These are phyloP conservation scores for Zelleria hepariella DNA, from an alignment of 2,888 invertebrate species.

Conservation along the genomic window DNA sequence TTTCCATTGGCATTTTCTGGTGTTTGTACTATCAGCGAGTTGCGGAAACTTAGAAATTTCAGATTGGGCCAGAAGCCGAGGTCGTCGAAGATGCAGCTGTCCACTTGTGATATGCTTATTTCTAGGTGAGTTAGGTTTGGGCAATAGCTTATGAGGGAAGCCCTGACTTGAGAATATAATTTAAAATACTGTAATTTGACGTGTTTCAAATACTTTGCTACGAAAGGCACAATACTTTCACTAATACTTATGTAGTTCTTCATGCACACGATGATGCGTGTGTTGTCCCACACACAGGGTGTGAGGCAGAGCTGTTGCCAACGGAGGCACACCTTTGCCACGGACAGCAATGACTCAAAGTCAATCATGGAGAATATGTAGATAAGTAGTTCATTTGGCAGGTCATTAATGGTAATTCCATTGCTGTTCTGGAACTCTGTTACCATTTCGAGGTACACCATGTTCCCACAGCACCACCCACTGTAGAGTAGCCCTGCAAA, in stretches of 20 bases:
- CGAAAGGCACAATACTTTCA: constrained; percentile 67
- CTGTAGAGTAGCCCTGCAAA: constrained; percentile 38
- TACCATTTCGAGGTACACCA: constrained; percentile 66
- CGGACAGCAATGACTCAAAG: constrained; percentile 61
- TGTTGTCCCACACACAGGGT: constrained; percentile 67
- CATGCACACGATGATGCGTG: constrained; percentile 66
- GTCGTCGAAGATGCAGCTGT: constrained; percentile 68
- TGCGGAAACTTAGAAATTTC: constrained; percentile 65
- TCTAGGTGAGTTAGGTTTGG: constrained; percentile 68
- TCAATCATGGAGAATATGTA: constrained; percentile 69
- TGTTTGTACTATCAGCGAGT: constrained; percentile 63
- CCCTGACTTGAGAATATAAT: constrained; percentile 64
- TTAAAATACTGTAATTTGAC: constrained; percentile 70
- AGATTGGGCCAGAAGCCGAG: constrained; percentile 62
- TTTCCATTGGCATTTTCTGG: constrained; percentile 59
- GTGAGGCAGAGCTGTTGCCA: constrained; percentile 66
- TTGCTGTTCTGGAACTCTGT: constrained; percentile 40
- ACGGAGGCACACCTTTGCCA: constrained; percentile 60
- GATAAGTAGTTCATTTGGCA: constrained; percentile 67
- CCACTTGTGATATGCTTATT: constrained; percentile 70
- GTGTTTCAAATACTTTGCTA: constrained; percentile 65
- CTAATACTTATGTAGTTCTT: constrained; percentile 65
- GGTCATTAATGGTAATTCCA: constrained; percentile 56
- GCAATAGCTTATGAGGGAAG: constrained; percentile 62
- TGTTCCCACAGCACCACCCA: constrained; percentile 33